These are phyloP conservation scores for Acropora tenuis DNA, from an alignment of 64 coral and sea anemone genomes.

Conservation along the genomic window DNA sequence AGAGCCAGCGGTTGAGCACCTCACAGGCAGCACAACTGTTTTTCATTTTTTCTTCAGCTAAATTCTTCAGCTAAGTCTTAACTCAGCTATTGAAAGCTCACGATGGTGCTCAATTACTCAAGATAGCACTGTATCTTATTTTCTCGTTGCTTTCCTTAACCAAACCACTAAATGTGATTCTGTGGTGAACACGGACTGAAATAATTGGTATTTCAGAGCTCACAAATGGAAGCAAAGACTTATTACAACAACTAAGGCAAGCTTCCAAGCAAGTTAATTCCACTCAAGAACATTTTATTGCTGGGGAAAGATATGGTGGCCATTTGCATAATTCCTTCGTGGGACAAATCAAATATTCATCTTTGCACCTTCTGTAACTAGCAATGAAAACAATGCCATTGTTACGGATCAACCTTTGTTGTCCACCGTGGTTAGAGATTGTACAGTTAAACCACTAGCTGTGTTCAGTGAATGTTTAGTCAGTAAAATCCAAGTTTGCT, in stretches of 20 bases:
- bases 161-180: not conserved
- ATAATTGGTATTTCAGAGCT: constrained; percentile 1
- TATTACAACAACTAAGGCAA: not conserved
- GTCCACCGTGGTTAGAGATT: not conserved
- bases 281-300: not conserved
- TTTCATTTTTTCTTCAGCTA: too few relatives aligned
- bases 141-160: not conserved
- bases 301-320: constrained; percentile 17
- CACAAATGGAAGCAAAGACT: not conserved
- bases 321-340: constrained; percentile 12
- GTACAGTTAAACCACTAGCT: constrained; percentile 16
- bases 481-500: constrained; percentile 15
- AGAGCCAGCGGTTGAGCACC: too few relatives aligned
- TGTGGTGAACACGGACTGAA: constrained; percentile 1
- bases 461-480: not conserved
- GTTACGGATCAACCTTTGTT: not conserved
- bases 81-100: too few relatives aligned
- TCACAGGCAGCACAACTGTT: too few relatives aligned
- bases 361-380: not conserved
- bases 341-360: constrained; percentile 11
- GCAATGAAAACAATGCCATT: not conserved
- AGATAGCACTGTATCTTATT: not conserved
- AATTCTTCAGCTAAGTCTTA: too few relatives aligned
- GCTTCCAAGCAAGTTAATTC: constrained; percentile 7
- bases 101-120: constrained; percentile 5